These are phyloP conservation scores for Drosophila sechellia DNA, from an alignment of 1,140 invertebrate genomes.

Conservation along the genomic window DNA sequence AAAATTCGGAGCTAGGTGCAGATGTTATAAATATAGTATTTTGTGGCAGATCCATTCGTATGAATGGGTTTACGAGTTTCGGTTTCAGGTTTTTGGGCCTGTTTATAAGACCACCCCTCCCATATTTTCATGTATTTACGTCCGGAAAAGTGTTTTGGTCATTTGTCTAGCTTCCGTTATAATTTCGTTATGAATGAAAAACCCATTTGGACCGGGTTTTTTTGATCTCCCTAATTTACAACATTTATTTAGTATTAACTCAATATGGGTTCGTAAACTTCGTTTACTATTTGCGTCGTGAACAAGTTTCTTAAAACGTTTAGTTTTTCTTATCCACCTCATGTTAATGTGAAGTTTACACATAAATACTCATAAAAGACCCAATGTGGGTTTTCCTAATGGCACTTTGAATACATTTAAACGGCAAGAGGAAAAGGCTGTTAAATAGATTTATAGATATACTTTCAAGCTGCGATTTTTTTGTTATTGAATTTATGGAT, in stretches of 20 bases:
- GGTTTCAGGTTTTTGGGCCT: conserved; percentile 8
- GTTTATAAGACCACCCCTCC: conserved; percentile 3
- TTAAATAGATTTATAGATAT: conserved; percentile 47
- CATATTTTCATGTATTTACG: conserved; percentile 26
- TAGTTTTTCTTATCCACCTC: conserved; percentile 46
- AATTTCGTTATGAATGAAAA: conserved; percentile 45
- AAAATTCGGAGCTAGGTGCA: conserved; percentile 43
- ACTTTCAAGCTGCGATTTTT: conserved; percentile 13
- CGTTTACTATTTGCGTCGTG: conserved; percentile 22
- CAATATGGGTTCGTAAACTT: conserved; percentile 50
- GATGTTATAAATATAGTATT: conserved; percentile 68
- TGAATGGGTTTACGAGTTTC: conserved; percentile 53
- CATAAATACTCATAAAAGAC: conserved; percentile 56
- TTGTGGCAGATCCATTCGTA: conserved; percentile 55
- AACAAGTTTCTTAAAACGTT: conserved; percentile 20
- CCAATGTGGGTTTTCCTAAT: conserved; percentile 45
- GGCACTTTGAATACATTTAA: conserved; percentile 36
- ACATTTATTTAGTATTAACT: conserved; percentile 64
- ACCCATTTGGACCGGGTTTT: not conserved
- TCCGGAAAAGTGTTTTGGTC: conserved; percentile 39
- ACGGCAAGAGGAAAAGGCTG: conserved; percentile 29
- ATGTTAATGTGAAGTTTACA: conserved; percentile 46
- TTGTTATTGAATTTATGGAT: conserved; percentile 21
- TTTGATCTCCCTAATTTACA: conserved; percentile 62
- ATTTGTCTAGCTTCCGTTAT: conserved; percentile 65